phyloP scores from a whole-genome alignment of 2,888 invertebrate species.

The Lasius fuliginosus region DNA sequence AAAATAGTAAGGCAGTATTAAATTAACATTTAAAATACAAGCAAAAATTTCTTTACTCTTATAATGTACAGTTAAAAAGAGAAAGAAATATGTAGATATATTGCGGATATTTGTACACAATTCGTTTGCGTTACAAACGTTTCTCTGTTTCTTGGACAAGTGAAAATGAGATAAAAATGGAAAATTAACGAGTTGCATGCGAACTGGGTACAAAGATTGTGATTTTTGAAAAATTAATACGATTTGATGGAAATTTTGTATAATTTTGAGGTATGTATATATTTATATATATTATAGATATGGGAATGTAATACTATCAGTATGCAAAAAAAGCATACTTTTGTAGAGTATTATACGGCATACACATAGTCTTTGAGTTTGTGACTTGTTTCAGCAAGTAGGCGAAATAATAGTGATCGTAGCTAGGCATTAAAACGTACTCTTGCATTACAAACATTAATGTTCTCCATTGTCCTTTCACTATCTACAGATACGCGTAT shows the following conservation, averaged over 20 bases:
- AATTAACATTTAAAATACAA: constrained; percentile 43
- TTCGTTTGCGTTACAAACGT: constrained; percentile 48
- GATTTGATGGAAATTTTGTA: constrained; percentile 64
- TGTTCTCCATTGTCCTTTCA: constrained; percentile 62
- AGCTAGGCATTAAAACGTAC: constrained; percentile 41
- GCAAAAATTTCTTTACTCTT: constrained; percentile 59
- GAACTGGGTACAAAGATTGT: constrained; percentile 73
- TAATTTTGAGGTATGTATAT: constrained; percentile 72
- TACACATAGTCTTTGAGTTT: constrained; percentile 54
- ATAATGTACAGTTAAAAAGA: constrained; percentile 53
- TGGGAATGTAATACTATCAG: constrained; percentile 24
- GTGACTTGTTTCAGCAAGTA: constrained; percentile 53
- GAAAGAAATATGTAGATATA: constrained; percentile 59
- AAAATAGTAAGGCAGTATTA: constrained; percentile 48
- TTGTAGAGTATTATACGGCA: constrained; percentile 64
- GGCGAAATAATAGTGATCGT: constrained; percentile 55
- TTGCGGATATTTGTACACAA: constrained; percentile 61
- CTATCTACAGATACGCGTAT: constrained; percentile 62
- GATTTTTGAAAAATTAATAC: constrained; percentile 67
- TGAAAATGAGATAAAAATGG: constrained; percentile 14
- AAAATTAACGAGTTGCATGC: constrained; percentile 49
- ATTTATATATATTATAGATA: not conserved
- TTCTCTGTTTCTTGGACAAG: constrained; percentile 53
- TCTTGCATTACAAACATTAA: constrained; percentile 43
- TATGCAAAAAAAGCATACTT: constrained; percentile 69